Base-by-base conservation (phyloP, 2,113 vertebrate species). In the Aegithalos caudatus region DNA sequence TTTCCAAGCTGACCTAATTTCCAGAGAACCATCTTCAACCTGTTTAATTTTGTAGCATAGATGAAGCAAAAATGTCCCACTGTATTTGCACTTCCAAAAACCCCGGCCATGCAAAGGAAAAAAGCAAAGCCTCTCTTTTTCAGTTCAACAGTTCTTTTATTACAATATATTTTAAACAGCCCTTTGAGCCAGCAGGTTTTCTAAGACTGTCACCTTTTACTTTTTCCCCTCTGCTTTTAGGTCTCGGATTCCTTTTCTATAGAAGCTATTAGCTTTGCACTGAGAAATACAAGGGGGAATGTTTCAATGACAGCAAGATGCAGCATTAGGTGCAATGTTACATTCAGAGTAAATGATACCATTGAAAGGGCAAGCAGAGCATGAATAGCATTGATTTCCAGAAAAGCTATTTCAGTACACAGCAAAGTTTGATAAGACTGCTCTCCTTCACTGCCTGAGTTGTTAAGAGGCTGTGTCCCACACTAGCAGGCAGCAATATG, bases 301-400 rank as follows among this genome's bases (percentile, higher is more conserved):
- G 94, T 18, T 89, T 94, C 95, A 95, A 85, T 95, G 95, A 95
- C 95, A 96, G 84, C 81, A 82, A 91, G 89, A 91, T 82, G 66
- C 87, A 92, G 90, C 81, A 73, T 45, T 85, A 82, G 86, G 89
- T 87, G 74, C 89, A 95, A 94, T 37, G 91, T 12, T 82, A 82
- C 80, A 91, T 85, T 95, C 93, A 70, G 81, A 65, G 95, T 95
- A 97, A 97, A 95, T 81, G 84, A 97, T 89, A 95, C 78, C 62
- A 91, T 91, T 91, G 74, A 90, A 91, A 97, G 95, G 93, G 35
- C 95, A 95, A 89, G 38, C 62, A 62, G 81, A 77, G 54, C 73
- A 80, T 95, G 89, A 96, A 91, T 61, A 90, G 87, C 87, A 90
- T 47, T 92, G 86, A 92, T 96, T 96, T 94, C 73, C 89, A 92